Evolutionary conservation across 2,113 vertebrate genomes (phyloP), one percentile per base, ranked within the genome.

Genomic region (Conger conger): DNA sequence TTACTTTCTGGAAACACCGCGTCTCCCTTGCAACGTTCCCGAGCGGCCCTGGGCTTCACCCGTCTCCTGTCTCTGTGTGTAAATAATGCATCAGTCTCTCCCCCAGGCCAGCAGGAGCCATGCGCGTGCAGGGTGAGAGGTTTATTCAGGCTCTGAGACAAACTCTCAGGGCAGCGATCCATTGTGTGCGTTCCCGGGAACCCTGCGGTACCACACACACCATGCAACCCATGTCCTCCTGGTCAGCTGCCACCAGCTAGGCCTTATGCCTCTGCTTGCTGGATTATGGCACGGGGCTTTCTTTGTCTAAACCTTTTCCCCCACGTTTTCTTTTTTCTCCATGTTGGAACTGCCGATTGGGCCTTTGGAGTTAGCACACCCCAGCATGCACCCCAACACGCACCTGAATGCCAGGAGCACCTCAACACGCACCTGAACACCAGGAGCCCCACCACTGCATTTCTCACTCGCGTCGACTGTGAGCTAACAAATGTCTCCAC

Each of bases 41-140:
- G 27, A 23, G 68, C 11, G 27, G 33, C 27, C 68, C 68, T 73
- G 42, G 40, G 82, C 53, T 86, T 88, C 80, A 91, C 86, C 73
- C 84, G 13, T 27, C 68, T 30, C 9, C 86, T 84, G 82, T 86
- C 85, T 86, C 53, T 68, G 85, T 86, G 85, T 38, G 90, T 88
- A 88, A 89, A 89, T 89, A 89, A 89, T 89, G 85, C 90, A 87
- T 89, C 82, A 42, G n/a, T 5, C 68, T 73, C 68, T n/a, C 68
- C 83, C 77, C 82, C 18, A 3, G 53, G 50, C 81, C 79, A 83
- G 68, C 37, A 40, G 50, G 85, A 81, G 60, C 30, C 40, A 36
- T 60, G 79, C 40, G 77, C 13, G 27, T 73, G n/a, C 33, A 11
- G 57, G 23, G 85, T 82, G 79, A 84, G 86, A 83, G 85, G 89